A percentile compares a stretch with the other conserved stretches of the same genome.
These are phyloP conservation scores for Macrosoma leucophasiata DNA, from an alignment of 2,888 invertebrate species.

Conservation along the genomic window DNA sequence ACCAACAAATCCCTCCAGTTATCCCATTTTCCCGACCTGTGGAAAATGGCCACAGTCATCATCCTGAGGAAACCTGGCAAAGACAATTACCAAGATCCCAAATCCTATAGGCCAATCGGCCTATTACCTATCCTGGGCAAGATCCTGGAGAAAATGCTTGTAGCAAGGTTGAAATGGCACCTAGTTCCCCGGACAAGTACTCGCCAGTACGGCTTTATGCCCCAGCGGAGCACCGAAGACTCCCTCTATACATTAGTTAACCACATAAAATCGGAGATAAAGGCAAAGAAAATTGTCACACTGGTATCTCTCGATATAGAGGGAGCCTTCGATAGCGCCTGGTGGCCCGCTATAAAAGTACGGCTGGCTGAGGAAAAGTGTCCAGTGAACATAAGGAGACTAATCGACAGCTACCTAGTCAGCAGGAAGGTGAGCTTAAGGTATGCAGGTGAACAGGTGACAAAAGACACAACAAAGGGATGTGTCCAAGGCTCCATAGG, in stretches of 20 bases:
- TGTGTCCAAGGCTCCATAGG: slow-evolving; percentile 20
- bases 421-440: slow-evolving; percentile 8
- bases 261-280: too few relatives aligned
- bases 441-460: slow-evolving; percentile 2
- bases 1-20: too few relatives aligned
- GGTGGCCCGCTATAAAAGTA: slow-evolving; percentile 10
- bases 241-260: slow-evolving; percentile 5
- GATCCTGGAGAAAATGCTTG: slow-evolving; percentile 8
- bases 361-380: slow-evolving; percentile 7
- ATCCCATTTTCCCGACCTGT: too few relatives aligned
- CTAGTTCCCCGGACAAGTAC: slow-evolving; percentile 7
- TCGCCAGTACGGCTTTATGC: slow-evolving; percentile 18
- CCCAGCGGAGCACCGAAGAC: slow-evolving; percentile 5
- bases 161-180: slow-evolving; percentile 14
- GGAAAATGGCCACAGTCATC: too few relatives aligned
- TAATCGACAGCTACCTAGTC: slow-evolving; percentile 12
- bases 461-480: slow-evolving; percentile 11
- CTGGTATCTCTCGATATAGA: slow-evolving; percentile 8
- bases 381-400: slow-evolving; percentile 7
- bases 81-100: too few relatives aligned
- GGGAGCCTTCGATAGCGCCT: slow-evolving; percentile 10
- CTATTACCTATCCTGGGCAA: slow-evolving; percentile 11
- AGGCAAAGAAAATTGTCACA: too few relatives aligned
- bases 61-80: too few relatives aligned
- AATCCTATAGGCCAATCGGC: slow-evolving; percentile 19